phyloP scores from a whole-genome alignment of 2,797 vertebrate genomes.

The Eospalax fontanierii region DNA sequence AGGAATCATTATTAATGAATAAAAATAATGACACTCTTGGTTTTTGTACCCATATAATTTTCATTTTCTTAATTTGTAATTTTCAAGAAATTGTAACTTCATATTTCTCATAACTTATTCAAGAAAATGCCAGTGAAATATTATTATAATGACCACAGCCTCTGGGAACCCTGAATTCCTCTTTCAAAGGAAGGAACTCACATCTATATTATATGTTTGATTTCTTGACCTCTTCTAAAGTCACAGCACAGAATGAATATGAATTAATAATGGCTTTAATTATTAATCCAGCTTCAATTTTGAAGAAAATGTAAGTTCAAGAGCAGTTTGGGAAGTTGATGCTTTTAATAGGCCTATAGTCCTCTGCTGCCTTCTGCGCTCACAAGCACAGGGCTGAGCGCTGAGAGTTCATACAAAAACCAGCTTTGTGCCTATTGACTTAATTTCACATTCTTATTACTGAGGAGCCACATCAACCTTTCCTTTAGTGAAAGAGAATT shows the following conservation, averaged over 20 bases:
- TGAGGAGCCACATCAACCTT: slow-evolving; percentile 60
- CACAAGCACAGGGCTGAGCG: slow-evolving; percentile 22
- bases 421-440: slow-evolving; percentile 53
- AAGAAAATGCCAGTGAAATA: slow-evolving; percentile 57
- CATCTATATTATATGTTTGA: slow-evolving; percentile 59
- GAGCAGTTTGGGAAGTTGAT: slow-evolving; percentile 26
- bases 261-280: slow-evolving; percentile 75
- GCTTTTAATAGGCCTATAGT: background rate
- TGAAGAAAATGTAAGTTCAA: background rate
- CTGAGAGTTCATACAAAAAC: slow-evolving; percentile 59
- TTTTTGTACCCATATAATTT: background rate
- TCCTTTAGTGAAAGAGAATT: slow-evolving; percentile 40
- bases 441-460: slow-evolving; percentile 76
- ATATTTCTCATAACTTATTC: slow-evolving; percentile 65
- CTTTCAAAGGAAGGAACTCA: slow-evolving; percentile 41
- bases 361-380: slow-evolving; percentile 9
- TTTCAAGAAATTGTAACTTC: slow-evolving; percentile 35
- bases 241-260: slow-evolving; percentile 42
- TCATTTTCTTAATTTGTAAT: slow-evolving; percentile 52
- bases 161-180: slow-evolving; percentile 43
- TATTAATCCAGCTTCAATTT: slow-evolving; percentile 67
- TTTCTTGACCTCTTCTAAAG: slow-evolving; percentile 71
- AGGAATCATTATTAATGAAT: slow-evolving; percentile 17
- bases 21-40: background rate
- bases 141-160: slow-evolving; percentile 33